These are phyloP conservation scores for Mystacides longicornis DNA, from an alignment of 2,888 invertebrate species.

Conservation along the genomic window DNA sequence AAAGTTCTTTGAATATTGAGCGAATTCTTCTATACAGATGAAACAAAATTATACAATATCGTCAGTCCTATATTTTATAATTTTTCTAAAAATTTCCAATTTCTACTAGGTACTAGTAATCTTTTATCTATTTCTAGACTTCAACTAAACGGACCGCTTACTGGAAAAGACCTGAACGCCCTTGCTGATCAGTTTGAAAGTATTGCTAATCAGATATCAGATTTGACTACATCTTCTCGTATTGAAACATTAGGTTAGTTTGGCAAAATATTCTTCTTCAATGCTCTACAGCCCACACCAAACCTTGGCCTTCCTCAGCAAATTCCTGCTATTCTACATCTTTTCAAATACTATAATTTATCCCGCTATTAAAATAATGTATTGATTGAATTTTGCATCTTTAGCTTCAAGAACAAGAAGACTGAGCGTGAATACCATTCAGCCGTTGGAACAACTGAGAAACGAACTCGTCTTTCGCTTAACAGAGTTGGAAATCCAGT, in stretches of 20 bases:
- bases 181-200: constrained; percentile 59
- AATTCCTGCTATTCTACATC: background rate
- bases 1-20: too few species aligned
- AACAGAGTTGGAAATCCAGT: constrained; percentile 65
- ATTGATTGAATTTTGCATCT: background rate
- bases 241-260: constrained; percentile 65
- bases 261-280: too few species aligned
- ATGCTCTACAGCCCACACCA: too few species aligned
- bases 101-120: too few species aligned
- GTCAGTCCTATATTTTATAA: too few species aligned
- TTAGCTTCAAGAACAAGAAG: constrained; percentile 56
- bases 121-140: constrained; percentile 29
- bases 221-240: constrained; percentile 62
- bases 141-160: constrained; percentile 54
- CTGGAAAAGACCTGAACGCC: constrained; percentile 55
- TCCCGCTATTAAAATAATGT: background rate
- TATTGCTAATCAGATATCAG: constrained; percentile 60
- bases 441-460: constrained; percentile 60
- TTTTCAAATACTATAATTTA: background rate
- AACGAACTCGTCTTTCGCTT: constrained; percentile 69
- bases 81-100: too few species aligned
- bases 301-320: background rate
- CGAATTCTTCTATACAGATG: too few species aligned
- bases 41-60: too few species aligned
- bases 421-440: constrained; percentile 56